Evolutionary conservation across 2,797 vertebrate genomes (phyloP).

Genomic region (Rhynchonycteris naso): DNA sequence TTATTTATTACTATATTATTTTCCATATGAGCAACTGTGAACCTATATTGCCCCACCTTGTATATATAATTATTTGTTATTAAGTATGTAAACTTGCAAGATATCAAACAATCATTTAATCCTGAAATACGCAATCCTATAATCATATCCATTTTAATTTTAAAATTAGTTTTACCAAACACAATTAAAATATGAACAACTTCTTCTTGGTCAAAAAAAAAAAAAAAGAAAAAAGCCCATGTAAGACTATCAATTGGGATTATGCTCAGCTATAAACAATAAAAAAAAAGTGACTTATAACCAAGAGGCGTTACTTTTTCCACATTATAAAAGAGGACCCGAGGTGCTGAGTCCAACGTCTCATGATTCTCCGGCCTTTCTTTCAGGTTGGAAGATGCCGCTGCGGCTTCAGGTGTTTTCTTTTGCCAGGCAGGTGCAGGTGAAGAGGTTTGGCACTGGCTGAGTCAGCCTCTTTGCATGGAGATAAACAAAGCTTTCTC

Average conservation of each 20-base stretch:
- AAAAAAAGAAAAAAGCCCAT: no score
- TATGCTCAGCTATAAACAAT: neutral
- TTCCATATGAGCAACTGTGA: neutral
- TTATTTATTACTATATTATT: neutral
- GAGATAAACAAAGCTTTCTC: neutral
- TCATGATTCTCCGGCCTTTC: neutral
- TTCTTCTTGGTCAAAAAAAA: neutral
- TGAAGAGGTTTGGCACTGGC: neutral
- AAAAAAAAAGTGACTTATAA: slow-evolving; percentile 26
- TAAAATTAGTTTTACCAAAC: slow-evolving; percentile 30
- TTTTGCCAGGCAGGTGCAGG: neutral
- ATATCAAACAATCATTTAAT: neutral
- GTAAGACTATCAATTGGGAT: neutral
- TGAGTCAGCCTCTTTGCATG: fast-evolving
- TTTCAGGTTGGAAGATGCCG: neutral
- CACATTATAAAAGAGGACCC: neutral
- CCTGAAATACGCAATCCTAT: slow-evolving; percentile 32
- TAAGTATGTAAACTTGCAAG: slow-evolving; percentile 4
- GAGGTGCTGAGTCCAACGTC: neutral
- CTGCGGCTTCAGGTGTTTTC: no score
- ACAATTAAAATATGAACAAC: neutral
- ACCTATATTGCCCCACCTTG: neutral
- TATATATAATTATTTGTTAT: slow-evolving; percentile 13
- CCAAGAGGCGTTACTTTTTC: neutral
- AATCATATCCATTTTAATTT: slow-evolving; percentile 26